Percentiles rank a stretch among this genome's conserved stretches.
Evolutionary conservation across 64 coral and sea anemone species (phyloP).

Genomic region (Cladopsammia gracilis): DNA sequence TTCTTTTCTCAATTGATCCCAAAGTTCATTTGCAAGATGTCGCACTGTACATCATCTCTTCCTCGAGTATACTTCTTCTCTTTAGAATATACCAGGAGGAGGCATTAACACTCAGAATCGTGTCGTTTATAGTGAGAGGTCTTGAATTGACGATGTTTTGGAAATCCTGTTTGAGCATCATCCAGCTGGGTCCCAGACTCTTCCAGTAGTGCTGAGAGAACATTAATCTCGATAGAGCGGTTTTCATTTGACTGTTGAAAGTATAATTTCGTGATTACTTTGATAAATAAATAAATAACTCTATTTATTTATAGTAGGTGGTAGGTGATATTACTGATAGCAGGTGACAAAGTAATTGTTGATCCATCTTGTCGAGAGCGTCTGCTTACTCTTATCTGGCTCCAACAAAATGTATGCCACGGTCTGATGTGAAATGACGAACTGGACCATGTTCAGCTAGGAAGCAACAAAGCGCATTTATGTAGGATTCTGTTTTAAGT

Average conservation of each 20-base stretch:
- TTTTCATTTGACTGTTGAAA: slow-evolving; percentile 9
- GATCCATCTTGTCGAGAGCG: not conserved
- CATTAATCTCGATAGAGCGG: not conserved
- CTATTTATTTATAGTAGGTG: too few relatives aligned
- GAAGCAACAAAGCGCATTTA: not conserved
- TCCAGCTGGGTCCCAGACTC: too few relatives aligned
- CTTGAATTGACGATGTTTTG: too few relatives aligned
- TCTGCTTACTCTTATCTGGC: not conserved
- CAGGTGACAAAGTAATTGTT: not conserved
- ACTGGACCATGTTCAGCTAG: not conserved
- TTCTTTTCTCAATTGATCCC: slow-evolving; percentile 15
- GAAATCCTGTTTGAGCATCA: not conserved
- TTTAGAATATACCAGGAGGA: slow-evolving; percentile 48
- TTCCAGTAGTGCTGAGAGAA: too few relatives aligned
- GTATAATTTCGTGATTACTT: not conserved
- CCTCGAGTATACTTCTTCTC: not conserved
- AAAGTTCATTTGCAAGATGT: slow-evolving; percentile 36
- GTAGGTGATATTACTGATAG: too few relatives aligned
- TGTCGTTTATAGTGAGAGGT: not conserved
- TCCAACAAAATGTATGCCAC: slow-evolving; percentile 6
- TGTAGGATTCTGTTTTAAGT: not conserved
- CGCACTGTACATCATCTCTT: slow-evolving; percentile 37
- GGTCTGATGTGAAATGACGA: slow-evolving; percentile 1
- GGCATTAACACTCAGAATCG: slow-evolving; percentile 30
- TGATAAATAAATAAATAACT: too few relatives aligned